A percentile compares a stretch with the other conserved stretches of the same genome.
Conservation (phyloP, 2,888 invertebrate genomes). For the Neocrepidodera transversa region DNA sequence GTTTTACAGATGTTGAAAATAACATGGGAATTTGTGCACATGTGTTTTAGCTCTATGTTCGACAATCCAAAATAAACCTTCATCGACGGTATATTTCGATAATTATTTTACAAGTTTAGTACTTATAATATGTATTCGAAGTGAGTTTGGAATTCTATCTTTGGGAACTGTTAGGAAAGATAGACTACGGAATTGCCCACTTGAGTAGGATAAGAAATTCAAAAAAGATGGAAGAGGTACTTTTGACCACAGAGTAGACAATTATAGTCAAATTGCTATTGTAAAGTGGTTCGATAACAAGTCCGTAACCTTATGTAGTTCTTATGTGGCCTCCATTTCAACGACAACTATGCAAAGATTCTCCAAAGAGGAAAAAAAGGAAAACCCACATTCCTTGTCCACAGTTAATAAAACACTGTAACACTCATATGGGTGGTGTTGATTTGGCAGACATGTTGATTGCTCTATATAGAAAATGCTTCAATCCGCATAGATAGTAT, state of each 20-base stretch:
- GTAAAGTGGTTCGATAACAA: constrained; percentile 29
- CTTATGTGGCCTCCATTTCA: constrained; percentile 18
- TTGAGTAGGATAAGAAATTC: constrained; percentile 14
- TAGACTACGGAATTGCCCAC: constrained; percentile 8
- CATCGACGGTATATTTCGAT: too few relatives aligned
- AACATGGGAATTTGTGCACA: too few relatives aligned
- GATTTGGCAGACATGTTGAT: constrained; percentile 17
- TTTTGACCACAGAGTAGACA: constrained; percentile 4
- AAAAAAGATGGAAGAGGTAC: constrained; percentile 4
- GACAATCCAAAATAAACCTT: too few relatives aligned
- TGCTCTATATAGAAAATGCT: constrained; percentile 13
- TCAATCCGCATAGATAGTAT: constrained; percentile 21
- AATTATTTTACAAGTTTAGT: too few relatives aligned
- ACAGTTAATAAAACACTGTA: constrained; percentile 15
- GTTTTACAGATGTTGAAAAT: too few relatives aligned
- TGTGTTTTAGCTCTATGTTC: too few relatives aligned
- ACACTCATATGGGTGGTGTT: constrained; percentile 20
- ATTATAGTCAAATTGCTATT: constrained; percentile 14
- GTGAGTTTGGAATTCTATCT: constrained; percentile 14
- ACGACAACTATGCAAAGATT: constrained; percentile 19
- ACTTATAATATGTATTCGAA: constrained; percentile 11
- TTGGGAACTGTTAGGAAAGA: constrained; percentile 12
- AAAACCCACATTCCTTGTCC: constrained; percentile 13
- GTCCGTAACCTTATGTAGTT: constrained; percentile 14
- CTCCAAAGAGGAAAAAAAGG: constrained; percentile 11